phyloP scores from a whole-genome alignment of 2,888 invertebrate genomes.

The Pyrrhia umbra region DNA sequence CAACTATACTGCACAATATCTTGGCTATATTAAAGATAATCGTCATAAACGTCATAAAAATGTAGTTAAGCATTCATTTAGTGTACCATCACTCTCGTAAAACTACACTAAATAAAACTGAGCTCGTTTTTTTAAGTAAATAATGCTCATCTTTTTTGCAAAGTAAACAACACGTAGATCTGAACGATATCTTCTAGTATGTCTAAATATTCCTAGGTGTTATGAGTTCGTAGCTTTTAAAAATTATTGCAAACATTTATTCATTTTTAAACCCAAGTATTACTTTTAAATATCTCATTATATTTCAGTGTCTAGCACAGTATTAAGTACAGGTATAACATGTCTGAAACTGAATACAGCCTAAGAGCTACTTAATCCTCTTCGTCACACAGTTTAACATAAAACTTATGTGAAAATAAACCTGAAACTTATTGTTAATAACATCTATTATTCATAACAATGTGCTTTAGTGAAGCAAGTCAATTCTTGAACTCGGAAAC shows the following conservation, averaged over 20 bases:
- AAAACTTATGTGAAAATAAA: slow-evolving; percentile 21
- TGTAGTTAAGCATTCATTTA: slow-evolving; percentile 30
- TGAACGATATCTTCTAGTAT: slow-evolving; percentile 30
- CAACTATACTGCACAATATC: slow-evolving; percentile 55
- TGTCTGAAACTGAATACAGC: slow-evolving; percentile 6
- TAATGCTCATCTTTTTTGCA: slow-evolving; percentile 24
- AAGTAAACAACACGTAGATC: not conserved
- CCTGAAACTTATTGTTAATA: slow-evolving; percentile 16
- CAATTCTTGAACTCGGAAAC: no score
- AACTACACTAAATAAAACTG: slow-evolving; percentile 42
- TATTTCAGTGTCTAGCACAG: not conserved
- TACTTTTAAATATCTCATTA: not conserved
- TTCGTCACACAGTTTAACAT: slow-evolving; percentile 11
- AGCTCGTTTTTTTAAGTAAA: slow-evolving; percentile 31
- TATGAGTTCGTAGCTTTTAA: slow-evolving; percentile 5
- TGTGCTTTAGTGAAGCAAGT: no score
- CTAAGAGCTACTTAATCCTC: slow-evolving; percentile 9
- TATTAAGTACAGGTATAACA: not conserved
- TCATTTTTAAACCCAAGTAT: slow-evolving; percentile 16
- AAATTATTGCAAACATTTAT: slow-evolving; percentile 6
- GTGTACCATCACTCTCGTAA: slow-evolving; percentile 36
- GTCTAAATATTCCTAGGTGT: slow-evolving; percentile 17
- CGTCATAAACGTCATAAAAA: slow-evolving; percentile 50
- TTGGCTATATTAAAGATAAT: slow-evolving; percentile 49
- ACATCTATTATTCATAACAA: no score